phyloP scores from a whole-genome alignment of 2,797 vertebrate genomes.

The Macropus fuliginosus region DNA sequence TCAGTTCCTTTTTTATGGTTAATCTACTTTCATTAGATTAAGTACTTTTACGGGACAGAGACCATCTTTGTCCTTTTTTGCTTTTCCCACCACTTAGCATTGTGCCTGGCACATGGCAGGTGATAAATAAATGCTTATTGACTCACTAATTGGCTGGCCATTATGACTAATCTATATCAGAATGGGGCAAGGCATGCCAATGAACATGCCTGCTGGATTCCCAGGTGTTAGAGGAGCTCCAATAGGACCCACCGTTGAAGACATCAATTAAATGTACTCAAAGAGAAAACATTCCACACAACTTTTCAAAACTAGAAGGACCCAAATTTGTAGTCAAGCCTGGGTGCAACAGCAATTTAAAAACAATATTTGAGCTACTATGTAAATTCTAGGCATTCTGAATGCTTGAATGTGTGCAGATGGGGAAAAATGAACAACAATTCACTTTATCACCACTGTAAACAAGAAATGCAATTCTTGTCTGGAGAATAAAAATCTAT shows the following conservation, averaged over 20 bases:
- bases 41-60: background rate
- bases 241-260: background rate
- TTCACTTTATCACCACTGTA: background rate
- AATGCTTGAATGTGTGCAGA: background rate
- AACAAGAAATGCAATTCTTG: background rate
- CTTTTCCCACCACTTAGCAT: background rate
- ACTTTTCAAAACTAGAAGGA: background rate
- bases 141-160: background rate
- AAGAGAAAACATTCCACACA: background rate
- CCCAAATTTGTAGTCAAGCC: background rate
- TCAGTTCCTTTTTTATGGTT: background rate
- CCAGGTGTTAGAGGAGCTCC: background rate
- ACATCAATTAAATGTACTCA: background rate
- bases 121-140: background rate
- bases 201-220: background rate
- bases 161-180: background rate
- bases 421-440: background rate
- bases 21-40: background rate
- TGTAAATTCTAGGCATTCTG: background rate
- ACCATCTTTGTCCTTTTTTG: background rate
- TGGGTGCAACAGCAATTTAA: background rate
- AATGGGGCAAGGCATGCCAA: background rate
- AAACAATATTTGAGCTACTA: background rate
- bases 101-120: background rate
- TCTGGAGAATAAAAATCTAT: background rate